Conservation (phyloP, 1,140 invertebrate species). For the Bradysia coprophila region DNA sequence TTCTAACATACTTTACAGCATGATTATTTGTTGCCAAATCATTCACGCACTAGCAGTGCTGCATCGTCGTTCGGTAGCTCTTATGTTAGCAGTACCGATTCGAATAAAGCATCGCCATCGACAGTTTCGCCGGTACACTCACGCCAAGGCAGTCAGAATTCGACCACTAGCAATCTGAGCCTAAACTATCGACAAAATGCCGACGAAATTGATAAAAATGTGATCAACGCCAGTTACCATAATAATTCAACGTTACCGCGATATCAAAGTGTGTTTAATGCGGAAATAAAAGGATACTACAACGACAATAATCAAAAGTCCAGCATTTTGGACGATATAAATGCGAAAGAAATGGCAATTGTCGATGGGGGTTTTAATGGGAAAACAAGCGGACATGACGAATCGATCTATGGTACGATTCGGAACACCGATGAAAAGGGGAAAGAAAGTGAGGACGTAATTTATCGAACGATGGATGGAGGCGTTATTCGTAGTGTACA, state of each 20-base stretch:
- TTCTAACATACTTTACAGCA: not conserved
- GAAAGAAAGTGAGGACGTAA: slow-evolving; percentile 3
- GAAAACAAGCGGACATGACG: not conserved
- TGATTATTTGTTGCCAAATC: slow-evolving; percentile 1
- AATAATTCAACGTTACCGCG: slow-evolving; percentile 9
- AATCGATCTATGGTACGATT: slow-evolving; percentile 2
- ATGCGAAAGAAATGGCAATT: not conserved
- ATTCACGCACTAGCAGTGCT: slow-evolving; percentile 4
- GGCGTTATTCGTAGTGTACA: slow-evolving; percentile 22
- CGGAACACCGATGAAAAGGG: not conserved
- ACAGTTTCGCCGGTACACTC: slow-evolving; percentile 15
- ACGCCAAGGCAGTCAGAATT: slow-evolving; percentile 4
- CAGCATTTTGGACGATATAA: not conserved
- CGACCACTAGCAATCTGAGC: slow-evolving; percentile 6
- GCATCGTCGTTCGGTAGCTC: slow-evolving; percentile 1
- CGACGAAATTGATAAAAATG: slow-evolving; percentile 6
- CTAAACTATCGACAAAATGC: not conserved
- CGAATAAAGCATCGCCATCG: slow-evolving; percentile 8
- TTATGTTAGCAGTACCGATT: slow-evolving; percentile 1
- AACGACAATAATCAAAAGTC: not conserved
- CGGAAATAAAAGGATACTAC: not conserved
- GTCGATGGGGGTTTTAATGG: slow-evolving; percentile 10
- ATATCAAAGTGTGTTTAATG: not conserved
- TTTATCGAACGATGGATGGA: slow-evolving; percentile 21
- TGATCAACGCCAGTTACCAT: slow-evolving; percentile 11